Conservation (phyloP, 2,888 invertebrate genomes). For the Ganaspis brasiliensis region DNA sequence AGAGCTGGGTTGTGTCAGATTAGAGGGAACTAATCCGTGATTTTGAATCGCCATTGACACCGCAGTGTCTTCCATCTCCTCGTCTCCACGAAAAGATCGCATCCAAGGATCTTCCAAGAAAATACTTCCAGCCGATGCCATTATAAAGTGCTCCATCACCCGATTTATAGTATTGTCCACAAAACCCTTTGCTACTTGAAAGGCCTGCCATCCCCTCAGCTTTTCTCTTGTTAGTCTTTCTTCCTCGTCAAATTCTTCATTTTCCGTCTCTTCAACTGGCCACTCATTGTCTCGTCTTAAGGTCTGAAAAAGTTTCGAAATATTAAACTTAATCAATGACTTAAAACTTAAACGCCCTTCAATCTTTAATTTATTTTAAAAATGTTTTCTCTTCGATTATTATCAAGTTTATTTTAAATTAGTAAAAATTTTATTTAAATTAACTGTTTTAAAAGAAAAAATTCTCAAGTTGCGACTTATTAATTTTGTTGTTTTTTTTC, state of each 20-base stretch:
- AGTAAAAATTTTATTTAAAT: no score
- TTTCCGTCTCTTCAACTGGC: constrained; percentile 46
- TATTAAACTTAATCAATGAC: not conserved
- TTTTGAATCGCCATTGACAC: constrained; percentile 89
- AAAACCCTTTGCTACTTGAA: constrained; percentile 86
- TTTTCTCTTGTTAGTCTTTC: constrained; percentile 70
- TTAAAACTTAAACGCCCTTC: no score
- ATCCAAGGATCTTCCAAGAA: constrained; percentile 76
- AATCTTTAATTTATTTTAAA: no score
- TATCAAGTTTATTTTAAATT: no score
- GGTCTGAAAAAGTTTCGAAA: constrained; percentile 10
- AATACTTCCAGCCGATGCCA: constrained; percentile 80
- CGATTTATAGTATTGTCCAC: constrained; percentile 87
- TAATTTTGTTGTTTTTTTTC: no score
- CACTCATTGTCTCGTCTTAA: constrained; percentile 32
- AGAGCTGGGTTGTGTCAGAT: constrained; percentile 60
- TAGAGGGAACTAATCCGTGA: constrained; percentile 83
- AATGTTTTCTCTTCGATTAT: no score
- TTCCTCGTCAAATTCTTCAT: constrained; percentile 65
- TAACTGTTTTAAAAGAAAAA: no score
- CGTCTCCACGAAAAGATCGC: constrained; percentile 80
- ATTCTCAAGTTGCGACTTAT: no score
- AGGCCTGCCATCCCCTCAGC: constrained; percentile 85
- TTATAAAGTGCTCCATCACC: constrained; percentile 85
- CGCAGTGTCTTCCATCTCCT: constrained; percentile 86